Conservation (phyloP, 2,113 vertebrate genomes). For the Silurus asotus region DNA sequence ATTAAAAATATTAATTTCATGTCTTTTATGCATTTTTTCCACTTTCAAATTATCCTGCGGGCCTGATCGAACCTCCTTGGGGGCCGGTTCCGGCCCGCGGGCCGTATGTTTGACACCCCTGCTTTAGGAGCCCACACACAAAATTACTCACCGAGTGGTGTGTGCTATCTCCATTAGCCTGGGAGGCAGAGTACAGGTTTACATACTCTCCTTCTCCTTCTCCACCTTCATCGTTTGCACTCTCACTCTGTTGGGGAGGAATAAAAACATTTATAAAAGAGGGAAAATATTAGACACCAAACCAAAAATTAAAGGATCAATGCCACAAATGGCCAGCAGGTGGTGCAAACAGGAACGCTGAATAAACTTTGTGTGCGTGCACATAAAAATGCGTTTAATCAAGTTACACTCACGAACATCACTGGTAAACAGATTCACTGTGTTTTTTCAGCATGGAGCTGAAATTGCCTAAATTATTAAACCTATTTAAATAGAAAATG, state of each 20-base stretch:
- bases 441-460: not conserved
- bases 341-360: not conserved
- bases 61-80: too few relatives aligned
- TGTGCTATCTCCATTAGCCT: slow-evolving; percentile 80
- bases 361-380: not conserved
- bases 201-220: slow-evolving; percentile 97
- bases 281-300: not conserved
- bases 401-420: not conserved
- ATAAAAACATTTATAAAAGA: slow-evolving; percentile 68
- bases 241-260: slow-evolving; percentile 85
- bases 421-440: not conserved
- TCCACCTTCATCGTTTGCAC: slow-evolving; percentile 86
- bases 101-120: too few relatives aligned
- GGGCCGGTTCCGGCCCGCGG: too few relatives aligned
- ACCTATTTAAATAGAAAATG: not conserved
- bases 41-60: too few relatives aligned
- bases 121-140: slow-evolving; percentile 2
- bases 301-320: not conserved
- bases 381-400: not conserved
- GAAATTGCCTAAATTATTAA: not conserved
- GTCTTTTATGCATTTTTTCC: too few relatives aligned
- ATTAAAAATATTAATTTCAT: too few relatives aligned
- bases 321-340: slow-evolving; percentile 28
- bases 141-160: slow-evolving; percentile 88
- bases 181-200: slow-evolving; percentile 91